Conservation (phyloP, 2,797 vertebrate genomes). For the Calcarius lapponicus region DNA sequence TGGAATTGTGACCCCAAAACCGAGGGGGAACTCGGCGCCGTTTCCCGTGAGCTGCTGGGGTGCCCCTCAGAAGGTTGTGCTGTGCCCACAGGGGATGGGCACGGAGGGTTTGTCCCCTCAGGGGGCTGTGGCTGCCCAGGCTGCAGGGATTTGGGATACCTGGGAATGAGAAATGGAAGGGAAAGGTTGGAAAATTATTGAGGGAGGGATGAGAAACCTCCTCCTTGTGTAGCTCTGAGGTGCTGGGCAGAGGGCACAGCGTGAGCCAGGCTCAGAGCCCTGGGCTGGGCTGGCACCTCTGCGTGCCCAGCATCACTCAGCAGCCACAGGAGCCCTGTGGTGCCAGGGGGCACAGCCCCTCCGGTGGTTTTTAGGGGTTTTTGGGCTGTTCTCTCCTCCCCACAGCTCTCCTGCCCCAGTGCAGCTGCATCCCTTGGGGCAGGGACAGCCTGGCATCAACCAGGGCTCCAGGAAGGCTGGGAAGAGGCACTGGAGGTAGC, state of each 20-base stretch:
- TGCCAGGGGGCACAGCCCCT: neutral
- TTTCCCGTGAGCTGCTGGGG: neutral
- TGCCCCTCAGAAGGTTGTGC: neutral
- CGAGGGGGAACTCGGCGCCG: accelerated
- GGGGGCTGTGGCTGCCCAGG: neutral
- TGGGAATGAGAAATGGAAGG: accelerated
- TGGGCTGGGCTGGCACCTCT: neutral
- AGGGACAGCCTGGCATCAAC: neutral
- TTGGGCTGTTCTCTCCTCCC: neutral
- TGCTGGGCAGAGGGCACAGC: neutral
- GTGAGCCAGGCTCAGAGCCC: neutral
- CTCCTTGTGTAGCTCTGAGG: no score
- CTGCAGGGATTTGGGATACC: no score
- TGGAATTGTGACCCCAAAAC: neutral
- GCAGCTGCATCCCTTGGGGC: accelerated
- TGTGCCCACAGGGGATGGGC: neutral
- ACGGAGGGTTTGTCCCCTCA: neutral
- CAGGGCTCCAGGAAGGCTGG: neutral
- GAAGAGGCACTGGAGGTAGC: neutral
- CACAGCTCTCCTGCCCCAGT: accelerated
- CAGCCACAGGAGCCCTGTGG: neutral
- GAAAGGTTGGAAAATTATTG: neutral
- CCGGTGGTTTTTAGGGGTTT: accelerated
- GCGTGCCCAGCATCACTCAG: neutral
- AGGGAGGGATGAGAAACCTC: neutral